phyloP scores from a whole-genome alignment of 2,113 vertebrate genomes.

The Megatriorchis doriae region DNA sequence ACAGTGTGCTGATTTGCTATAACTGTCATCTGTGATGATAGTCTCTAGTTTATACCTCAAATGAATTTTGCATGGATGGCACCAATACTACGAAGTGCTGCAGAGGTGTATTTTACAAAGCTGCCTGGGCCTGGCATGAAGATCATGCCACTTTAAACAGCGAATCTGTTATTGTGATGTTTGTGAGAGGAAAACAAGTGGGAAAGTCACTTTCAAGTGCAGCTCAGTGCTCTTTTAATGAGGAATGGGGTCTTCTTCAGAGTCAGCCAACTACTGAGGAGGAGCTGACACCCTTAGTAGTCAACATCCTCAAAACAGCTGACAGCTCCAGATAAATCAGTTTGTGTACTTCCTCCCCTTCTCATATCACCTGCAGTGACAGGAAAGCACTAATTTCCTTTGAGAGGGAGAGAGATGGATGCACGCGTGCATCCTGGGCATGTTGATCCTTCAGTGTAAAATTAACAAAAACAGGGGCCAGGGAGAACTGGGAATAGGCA shows the following conservation, averaged over 20 bases:
- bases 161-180: slow-evolving; percentile 71
- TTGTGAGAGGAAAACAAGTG: slow-evolving; percentile 75
- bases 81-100: background rate
- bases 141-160: slow-evolving; percentile 80
- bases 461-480: slow-evolving; percentile 66
- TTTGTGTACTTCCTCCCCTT: slow-evolving; percentile 74
- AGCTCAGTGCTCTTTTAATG: slow-evolving; percentile 80
- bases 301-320: slow-evolving; percentile 79
- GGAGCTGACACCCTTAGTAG: slow-evolving; percentile 73
- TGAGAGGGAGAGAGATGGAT: slow-evolving; percentile 69
- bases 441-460: slow-evolving; percentile 63
- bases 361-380: slow-evolving; percentile 79
- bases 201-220: slow-evolving; percentile 86
- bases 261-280: slow-evolving; percentile 83
- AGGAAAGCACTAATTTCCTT: slow-evolving; percentile 83
- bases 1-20: slow-evolving; percentile 54
- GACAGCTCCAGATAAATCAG: slow-evolving; percentile 90
- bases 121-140: slow-evolving; percentile 72
- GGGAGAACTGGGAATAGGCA: slow-evolving; percentile 9
- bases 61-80: slow-evolving; percentile 45
- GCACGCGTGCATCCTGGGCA: slow-evolving; percentile 34
- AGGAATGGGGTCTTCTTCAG: slow-evolving; percentile 81
- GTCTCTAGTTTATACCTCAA: slow-evolving; percentile 54
- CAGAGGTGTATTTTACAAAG: slow-evolving; percentile 38
- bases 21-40: slow-evolving; percentile 57